Percentiles rank a stretch among this genome's conserved stretches.
phyloP scores from a whole-genome alignment of 2,113 vertebrate genomes.

The Seriola quinqueradiata region DNA sequence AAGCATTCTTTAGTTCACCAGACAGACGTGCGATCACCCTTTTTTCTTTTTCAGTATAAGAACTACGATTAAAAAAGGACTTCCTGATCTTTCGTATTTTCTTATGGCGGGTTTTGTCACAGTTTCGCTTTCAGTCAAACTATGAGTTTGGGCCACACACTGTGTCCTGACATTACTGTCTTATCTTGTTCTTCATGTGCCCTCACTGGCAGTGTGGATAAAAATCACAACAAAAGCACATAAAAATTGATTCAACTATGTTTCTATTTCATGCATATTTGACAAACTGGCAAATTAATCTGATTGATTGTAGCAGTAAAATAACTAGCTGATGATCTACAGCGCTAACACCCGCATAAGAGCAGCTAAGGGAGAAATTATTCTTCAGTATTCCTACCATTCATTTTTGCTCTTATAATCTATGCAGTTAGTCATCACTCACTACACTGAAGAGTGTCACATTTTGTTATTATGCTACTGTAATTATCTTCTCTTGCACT shows the following conservation, averaged over 20 bases:
- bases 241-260: background rate
- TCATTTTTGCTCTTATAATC: conserved; percentile 4
- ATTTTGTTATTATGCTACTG: background rate
- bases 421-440: conserved; percentile 1
- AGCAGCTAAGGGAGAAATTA: background rate
- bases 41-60: too few relatives aligned
- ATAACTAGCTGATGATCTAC: background rate
- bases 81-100: too few relatives aligned
- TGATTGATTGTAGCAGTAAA: background rate
- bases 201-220: background rate
- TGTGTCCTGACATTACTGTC: background rate
- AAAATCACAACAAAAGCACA: background rate
- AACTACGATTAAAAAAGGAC: too few relatives aligned
- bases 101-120: background rate
- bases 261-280: background rate
- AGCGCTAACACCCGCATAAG: background rate
- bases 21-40: too few relatives aligned
- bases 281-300: background rate
- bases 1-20: too few relatives aligned
- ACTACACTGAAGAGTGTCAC: background rate
- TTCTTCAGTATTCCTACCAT: background rate
- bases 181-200: background rate
- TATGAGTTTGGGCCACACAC: background rate
- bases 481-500: background rate
- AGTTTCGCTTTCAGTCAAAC: background rate